Evolutionary conservation across 2,797 vertebrate genomes (phyloP), one percentile per base, ranked within the genome.

Genomic region (Malacoctenus gilli): DNA sequence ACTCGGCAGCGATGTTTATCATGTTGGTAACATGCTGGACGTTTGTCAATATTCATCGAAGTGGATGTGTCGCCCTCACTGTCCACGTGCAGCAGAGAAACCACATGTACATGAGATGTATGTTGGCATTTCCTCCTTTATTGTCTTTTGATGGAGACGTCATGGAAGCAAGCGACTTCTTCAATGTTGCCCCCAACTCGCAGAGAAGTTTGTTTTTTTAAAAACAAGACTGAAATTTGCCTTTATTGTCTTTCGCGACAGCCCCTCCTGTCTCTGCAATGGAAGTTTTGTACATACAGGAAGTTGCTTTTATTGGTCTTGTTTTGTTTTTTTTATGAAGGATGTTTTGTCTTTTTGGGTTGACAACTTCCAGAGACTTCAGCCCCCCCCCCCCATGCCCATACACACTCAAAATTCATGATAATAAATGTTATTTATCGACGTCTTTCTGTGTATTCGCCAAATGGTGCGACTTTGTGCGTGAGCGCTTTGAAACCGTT

Each of bases 1-100:
- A 28, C 25, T 28, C n/a, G n/a, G n/a, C n/a, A n/a, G n/a, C n/a
- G n/a, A n/a, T 28, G 25, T 74, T 71, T 78, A 81, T 57, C 58
- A 36, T 58, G 70, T 69, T 78, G 74, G 73, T 79, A 70, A 72
- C 42, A 49, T 49, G 61, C 34, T 37, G 39, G 16, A 53, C 1
- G 20, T 42, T n/a, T 11, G 28, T 57, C 1, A 35, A 2, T 23
- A 35, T 16, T 47, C 46, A 20, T 55, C 55, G 31, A 36, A 7
- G 38, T 41, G 11, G 10, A 15, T 36, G 12, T 49, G n/a, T n/a
- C n/a, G n/a, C 10, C 9, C 32, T 68, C 2, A 43, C 0, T 15
- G 7, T 18, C n/a, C n/a, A n/a, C n/a, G n/a, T 28, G 32, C 44
- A 57, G 13, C 62, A 18, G 38, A n/a, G n/a, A n/a, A n/a, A n/a